A percentile compares a stretch with the other conserved stretches of the same genome.
Conservation (phyloP, 2,113 vertebrate species). For the Coptodon bakossiorum region DNA sequence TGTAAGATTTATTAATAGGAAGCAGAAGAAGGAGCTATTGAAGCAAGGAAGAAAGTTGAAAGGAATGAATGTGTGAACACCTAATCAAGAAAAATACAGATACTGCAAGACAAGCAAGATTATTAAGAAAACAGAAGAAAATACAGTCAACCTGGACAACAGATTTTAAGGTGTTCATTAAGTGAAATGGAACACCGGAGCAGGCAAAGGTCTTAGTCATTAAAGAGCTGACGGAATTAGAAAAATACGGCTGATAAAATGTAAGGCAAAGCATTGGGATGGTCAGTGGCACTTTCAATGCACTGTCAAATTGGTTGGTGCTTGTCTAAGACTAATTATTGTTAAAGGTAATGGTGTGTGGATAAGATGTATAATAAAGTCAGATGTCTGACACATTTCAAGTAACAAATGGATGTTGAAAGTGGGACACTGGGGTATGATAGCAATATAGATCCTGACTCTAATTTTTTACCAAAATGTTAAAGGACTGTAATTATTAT, state of each 20-base stretch:
- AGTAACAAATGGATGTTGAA: background rate
- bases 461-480: background rate
- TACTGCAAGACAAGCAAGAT: background rate
- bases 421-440: background rate
- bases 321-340: background rate
- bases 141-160: background rate
- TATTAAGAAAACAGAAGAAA: background rate
- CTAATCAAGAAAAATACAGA: background rate
- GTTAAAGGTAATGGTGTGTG: background rate
- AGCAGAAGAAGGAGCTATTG: background rate
- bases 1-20: background rate
- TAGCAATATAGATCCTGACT: background rate
- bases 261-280: background rate
- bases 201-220: background rate
- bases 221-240: accelerated
- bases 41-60: background rate
- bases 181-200: background rate
- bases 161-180: background rate
- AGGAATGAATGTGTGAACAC: accelerated
- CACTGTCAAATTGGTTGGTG: background rate
- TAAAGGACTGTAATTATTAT: accelerated
- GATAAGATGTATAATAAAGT: background rate
- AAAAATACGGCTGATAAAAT: background rate
- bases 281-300: background rate
- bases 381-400: background rate